Evolutionary conservation across 2,113 vertebrate species (phyloP).

Genomic region (Rhinoptilus africanus): DNA sequence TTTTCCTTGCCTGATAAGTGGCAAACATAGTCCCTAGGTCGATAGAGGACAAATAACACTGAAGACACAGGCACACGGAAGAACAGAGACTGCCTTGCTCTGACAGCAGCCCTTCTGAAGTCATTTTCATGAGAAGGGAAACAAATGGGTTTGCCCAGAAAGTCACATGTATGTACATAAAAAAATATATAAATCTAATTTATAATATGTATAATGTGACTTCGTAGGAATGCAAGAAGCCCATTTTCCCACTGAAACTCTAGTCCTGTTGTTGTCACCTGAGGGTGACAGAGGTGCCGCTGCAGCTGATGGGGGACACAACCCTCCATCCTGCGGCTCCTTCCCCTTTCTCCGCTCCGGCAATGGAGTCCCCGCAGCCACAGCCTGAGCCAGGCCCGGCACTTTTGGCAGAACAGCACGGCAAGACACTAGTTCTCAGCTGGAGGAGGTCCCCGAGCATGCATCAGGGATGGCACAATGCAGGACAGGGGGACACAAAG

Average conservation of each 20-base stretch:
- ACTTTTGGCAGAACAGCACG: not conserved
- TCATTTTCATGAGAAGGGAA: not conserved
- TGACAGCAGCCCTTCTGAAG: not conserved
- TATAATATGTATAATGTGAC: not conserved
- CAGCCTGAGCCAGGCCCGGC: not conserved
- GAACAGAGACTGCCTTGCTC: not conserved
- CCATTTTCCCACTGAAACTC: not conserved
- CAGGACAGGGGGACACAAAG: not conserved
- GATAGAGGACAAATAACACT: not conserved
- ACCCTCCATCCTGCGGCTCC: not conserved
- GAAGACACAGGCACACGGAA: not conserved
- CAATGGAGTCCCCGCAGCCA: not conserved
- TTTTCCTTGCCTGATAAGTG: not conserved
- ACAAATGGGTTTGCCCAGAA: not conserved
- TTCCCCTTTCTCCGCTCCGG: rapidly evolving
- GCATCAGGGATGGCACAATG: not conserved
- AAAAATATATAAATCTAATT: not conserved
- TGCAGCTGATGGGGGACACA: not conserved
- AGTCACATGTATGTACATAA: not conserved
- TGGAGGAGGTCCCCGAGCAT: not conserved
- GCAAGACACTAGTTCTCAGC: not conserved
- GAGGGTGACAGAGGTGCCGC: not conserved
- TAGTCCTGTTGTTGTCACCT: not conserved
- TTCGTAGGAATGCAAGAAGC: not conserved
- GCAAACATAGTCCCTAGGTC: not conserved